Conservation (phyloP, 2,797 vertebrate species). For the Antrozous pallidus region DNA sequence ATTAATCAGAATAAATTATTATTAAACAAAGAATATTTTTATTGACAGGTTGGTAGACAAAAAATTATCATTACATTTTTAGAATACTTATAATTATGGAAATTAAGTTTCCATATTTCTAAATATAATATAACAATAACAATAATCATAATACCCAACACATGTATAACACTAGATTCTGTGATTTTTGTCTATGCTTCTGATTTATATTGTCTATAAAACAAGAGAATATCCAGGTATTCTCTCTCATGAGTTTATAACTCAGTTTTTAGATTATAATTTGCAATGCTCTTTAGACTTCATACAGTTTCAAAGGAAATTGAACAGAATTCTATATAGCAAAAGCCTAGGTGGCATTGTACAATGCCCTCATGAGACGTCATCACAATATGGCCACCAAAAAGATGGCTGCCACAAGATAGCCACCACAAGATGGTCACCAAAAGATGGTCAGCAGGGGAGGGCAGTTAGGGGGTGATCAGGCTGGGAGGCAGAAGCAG, state of each 20-base stretch:
- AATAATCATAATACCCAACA: not conserved
- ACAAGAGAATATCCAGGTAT: not conserved
- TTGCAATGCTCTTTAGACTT: not conserved
- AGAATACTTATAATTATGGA: not conserved
- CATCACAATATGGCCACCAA: too few species aligned
- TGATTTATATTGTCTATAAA: not conserved
- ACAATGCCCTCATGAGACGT: rapidly evolving
- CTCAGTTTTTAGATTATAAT: not conserved
- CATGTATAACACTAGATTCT: not conserved
- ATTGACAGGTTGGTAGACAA: not conserved
- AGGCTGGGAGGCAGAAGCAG: too few species aligned
- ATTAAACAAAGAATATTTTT: not conserved
- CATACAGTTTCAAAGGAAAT: not conserved
- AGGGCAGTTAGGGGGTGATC: too few species aligned
- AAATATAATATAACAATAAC: not conserved
- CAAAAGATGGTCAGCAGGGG: too few species aligned
- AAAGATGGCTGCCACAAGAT: too few species aligned
- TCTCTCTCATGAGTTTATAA: not conserved
- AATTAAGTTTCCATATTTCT: not conserved
- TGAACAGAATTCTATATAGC: not conserved
- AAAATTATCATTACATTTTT: not conserved
- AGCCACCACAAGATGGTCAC: too few species aligned
- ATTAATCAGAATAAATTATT: not conserved
- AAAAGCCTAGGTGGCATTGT: too few species aligned
- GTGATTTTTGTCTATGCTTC: not conserved